Evolutionary conservation across 2,797 vertebrate species (phyloP).

Genomic region (Sebastes kiyomatsui): DNA sequence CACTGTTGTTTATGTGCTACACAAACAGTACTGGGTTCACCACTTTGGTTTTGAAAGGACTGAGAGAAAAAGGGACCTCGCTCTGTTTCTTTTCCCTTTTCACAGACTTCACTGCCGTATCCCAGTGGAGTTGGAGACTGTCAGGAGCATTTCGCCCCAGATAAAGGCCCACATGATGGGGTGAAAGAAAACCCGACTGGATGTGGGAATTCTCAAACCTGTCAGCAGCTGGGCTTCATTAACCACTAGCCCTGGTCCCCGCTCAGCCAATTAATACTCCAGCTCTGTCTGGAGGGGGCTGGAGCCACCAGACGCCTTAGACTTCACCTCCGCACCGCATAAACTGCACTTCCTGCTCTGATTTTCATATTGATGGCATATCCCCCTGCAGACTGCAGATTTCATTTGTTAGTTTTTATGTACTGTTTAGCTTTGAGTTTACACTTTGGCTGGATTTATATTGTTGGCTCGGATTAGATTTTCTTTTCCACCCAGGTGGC

Average conservation of each 20-base stretch:
- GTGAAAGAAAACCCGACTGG: constrained; percentile 15
- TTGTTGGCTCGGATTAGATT: constrained; percentile 4
- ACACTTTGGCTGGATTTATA: constrained; percentile 22
- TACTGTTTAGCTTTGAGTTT: constrained; percentile 14
- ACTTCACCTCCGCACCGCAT: constrained; percentile 26
- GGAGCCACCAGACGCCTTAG: constrained; percentile 64
- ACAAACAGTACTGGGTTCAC: not conserved
- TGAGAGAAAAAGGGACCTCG: not conserved
- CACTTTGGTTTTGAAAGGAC: constrained; percentile 13
- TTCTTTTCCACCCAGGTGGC: not conserved
- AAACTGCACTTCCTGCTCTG: constrained; percentile 28
- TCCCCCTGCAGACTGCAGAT: constrained; percentile 19
- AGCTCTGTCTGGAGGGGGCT: constrained; percentile 37
- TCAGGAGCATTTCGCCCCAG: not conserved
- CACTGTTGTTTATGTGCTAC: not conserved
- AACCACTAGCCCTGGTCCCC: constrained; percentile 45
- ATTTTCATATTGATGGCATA: constrained; percentile 5
- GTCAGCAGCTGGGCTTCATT: constrained; percentile 51
- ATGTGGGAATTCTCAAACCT: constrained; percentile 28
- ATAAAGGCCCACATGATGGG: constrained; percentile 22
- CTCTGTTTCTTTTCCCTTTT: not conserved
- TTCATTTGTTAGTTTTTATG: constrained; percentile 10
- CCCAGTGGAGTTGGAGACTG: constrained; percentile 23
- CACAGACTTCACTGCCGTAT: not conserved
- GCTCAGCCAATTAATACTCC: constrained; percentile 42